Conservation (phyloP, 37 sponge, comb jelly and placozoan species). For the Geodia barretti region DNA sequence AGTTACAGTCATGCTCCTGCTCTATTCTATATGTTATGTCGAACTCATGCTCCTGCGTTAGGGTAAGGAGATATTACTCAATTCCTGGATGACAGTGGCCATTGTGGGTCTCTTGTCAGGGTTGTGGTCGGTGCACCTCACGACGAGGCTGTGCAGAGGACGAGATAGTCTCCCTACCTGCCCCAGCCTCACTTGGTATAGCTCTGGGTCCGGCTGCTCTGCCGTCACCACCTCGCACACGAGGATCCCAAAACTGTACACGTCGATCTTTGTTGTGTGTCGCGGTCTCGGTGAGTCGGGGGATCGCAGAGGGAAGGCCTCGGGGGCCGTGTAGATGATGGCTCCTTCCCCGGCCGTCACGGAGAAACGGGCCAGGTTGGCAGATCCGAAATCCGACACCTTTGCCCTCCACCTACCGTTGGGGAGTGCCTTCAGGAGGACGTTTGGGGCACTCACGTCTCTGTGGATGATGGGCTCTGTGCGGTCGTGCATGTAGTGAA, state of each 20-base stretch:
- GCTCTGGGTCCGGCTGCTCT: background rate
- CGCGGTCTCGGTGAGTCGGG: background rate
- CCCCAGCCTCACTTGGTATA: background rate
- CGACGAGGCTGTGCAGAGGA: conserved; percentile 12
- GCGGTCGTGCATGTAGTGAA: conserved; percentile 68
- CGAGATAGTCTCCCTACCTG: background rate
- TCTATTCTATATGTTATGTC: no score
- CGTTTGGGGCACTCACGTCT: conserved; percentile 73
- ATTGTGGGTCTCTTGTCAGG: conserved; percentile 24
- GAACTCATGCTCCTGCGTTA: no score
- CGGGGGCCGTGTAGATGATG: no score
- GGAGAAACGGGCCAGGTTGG: conserved; percentile 16
- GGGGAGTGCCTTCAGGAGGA: conserved; percentile 34
- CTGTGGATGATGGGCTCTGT: conserved; percentile 75
- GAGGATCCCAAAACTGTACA: conserved; percentile 72
- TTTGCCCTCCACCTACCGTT: conserved; percentile 62
- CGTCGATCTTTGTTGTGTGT: conserved; percentile 48
- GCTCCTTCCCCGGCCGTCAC: no score
- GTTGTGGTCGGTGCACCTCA: conserved; percentile 2
- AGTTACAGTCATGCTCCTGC: no score
- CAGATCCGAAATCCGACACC: conserved; percentile 74
- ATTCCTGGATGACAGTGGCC: background rate
- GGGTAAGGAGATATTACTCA: background rate
- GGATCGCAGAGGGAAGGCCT: no score
- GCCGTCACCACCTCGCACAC: conserved; percentile 38